Evolutionary conservation across 2,797 vertebrate genomes (phyloP), one percentile per base, ranked within the genome.

Genomic region (Pangasius mekongensis): DNA sequence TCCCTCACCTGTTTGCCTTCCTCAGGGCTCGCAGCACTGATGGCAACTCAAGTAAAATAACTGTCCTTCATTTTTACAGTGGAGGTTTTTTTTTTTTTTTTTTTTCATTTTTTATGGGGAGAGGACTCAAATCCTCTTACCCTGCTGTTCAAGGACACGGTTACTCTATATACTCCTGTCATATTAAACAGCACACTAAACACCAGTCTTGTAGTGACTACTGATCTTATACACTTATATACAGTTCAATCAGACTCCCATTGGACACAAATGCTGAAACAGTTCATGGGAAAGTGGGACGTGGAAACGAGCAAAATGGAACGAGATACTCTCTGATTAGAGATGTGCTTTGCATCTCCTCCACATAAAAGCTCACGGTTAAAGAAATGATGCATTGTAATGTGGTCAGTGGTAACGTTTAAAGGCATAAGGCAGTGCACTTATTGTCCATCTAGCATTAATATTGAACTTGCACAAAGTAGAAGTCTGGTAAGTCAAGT

Each of bases 41-140:
- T 92, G 93, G 83, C 13, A 86, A 33, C 77, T 81, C 67, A 66
- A 91, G 90, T 92, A 92, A 94, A 91, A 89, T 87, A 92, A 87
- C 92, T 92, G 94, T 94, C 94, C 93, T 95, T 93, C 94, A 94
- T 95, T 94, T 94, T 54, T 30, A 94, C 94, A 93, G 93, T 88
- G 89, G 90, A 94, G 36, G 56, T 2, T 2, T 11, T 24, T 58
- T 58, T 60, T 13, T 39, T 62, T 5, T 36, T 36, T 16, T 1
- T 62, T 43, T 1, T 24, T 39, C 30, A 43, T 43, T 43, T 82
- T 77, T 69, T 27, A 87, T 27, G 7, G 8, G n/a, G 71, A 80
- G 43, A 87, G 24, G 36, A 24, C 58, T 84, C 52, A 20, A 84
- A 90, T 67, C 52, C 47, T 74, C 33, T 84, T 76, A 78, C 67